A percentile compares a stretch with the other conserved stretches of the same genome.
Evolutionary conservation across 2,888 invertebrate genomes (phyloP).

Genomic region (Eucera pruinosa): DNA sequence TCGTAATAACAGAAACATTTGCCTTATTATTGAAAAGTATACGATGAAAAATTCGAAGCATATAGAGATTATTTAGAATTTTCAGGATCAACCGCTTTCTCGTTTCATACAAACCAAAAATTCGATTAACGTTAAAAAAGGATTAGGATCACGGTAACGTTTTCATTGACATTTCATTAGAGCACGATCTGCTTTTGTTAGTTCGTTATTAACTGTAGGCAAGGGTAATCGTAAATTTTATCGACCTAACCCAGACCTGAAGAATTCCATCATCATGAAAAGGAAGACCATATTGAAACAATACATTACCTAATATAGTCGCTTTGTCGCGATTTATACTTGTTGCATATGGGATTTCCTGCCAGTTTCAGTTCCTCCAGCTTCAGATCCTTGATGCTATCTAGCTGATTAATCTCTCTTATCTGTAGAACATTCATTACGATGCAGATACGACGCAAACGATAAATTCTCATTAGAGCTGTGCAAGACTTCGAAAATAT

Average conservation of each 20-base stretch:
- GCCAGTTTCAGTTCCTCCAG: conserved; percentile 91
- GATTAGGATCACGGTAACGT: no score
- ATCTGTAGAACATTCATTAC: conserved; percentile 85
- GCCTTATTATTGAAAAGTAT: conserved; percentile 53
- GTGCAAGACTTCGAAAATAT: no score
- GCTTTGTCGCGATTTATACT: conserved; percentile 89
- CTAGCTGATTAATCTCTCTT: conserved; percentile 87
- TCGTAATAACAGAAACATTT: conserved; percentile 67
- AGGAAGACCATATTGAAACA: conserved; percentile 37
- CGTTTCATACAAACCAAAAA: not conserved
- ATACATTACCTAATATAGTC: conserved; percentile 91
- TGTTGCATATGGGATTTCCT: conserved; percentile 92
- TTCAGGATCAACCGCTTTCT: conserved; percentile 19
- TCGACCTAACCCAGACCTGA: conserved; percentile 5
- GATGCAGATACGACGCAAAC: no score
- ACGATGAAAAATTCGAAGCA: conserved; percentile 12
- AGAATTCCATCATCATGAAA: conserved; percentile 33
- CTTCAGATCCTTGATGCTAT: conserved; percentile 89
- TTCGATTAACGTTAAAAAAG: not conserved
- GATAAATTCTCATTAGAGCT: not conserved
- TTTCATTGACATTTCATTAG: not conserved
- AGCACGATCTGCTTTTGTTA: no score
- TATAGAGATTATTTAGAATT: conserved; percentile 25
- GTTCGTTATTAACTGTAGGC: not conserved
- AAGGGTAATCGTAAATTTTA: conserved; percentile 4